Conservation (phyloP, 2,888 invertebrate genomes). For the Gymnoscelis rufifasciata region DNA sequence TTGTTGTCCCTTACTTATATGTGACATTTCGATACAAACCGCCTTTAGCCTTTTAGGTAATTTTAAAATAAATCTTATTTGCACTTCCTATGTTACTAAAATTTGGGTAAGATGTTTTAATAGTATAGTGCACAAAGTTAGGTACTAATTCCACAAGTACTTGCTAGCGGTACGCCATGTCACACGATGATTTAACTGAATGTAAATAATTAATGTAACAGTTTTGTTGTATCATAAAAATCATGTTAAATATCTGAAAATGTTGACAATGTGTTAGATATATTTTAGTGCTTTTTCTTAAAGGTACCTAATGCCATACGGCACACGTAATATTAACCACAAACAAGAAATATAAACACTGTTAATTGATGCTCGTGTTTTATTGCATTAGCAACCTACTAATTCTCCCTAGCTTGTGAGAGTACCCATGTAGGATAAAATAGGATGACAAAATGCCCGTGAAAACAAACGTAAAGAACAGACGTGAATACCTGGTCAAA, state of each 20-base stretch:
- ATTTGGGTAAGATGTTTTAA: constrained; percentile 42
- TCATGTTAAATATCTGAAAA: constrained; percentile 53
- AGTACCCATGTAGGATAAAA: no score
- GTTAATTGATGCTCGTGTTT: constrained; percentile 64
- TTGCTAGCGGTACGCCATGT: no score
- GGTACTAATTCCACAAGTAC: constrained; percentile 20
- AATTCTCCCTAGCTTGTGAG: neutral
- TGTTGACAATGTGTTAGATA: constrained; percentile 68
- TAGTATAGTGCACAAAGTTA: constrained; percentile 67
- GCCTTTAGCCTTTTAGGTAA: constrained; percentile 36
- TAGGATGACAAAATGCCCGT: no score
- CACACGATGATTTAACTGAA: constrained; percentile 21
- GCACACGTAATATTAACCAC: constrained; percentile 75
- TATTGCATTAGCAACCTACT: no score
- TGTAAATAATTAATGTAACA: constrained; percentile 47
- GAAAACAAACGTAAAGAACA: no score
- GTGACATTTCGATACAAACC: constrained; percentile 41
- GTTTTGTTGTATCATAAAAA: constrained; percentile 55
- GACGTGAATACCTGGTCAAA: no score
- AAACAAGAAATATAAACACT: constrained; percentile 76
- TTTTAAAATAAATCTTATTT: constrained; percentile 26
- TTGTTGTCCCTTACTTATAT: constrained; percentile 18
- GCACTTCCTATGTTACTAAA: constrained; percentile 46
- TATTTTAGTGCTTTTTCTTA: constrained; percentile 67
- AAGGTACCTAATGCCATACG: constrained; percentile 68